phyloP scores from a whole-genome alignment of 1,140 invertebrate species.

The Battus philenor region DNA sequence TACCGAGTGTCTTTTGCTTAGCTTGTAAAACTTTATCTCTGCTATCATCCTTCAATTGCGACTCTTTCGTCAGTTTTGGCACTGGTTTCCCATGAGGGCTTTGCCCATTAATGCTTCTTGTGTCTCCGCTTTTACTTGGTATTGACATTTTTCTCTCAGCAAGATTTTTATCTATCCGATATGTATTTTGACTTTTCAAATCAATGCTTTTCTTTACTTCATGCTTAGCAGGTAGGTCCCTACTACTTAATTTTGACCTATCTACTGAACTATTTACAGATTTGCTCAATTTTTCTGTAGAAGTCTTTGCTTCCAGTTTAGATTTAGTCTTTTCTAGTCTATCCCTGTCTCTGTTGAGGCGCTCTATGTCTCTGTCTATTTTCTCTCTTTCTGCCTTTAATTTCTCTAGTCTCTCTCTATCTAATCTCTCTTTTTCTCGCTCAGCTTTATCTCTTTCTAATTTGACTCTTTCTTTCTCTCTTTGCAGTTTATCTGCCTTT shows the following conservation, averaged over 20 bases:
- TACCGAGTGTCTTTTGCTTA: conserved; percentile 31
- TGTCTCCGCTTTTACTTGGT: conserved; percentile 27
- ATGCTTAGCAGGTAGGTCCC: conserved; percentile 29
- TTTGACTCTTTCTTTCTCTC: conserved; percentile 39
- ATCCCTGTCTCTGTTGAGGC: conserved; percentile 52
- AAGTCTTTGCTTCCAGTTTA: conserved; percentile 42
- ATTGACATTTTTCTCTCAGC: conserved; percentile 41
- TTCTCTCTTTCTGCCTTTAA: conserved; percentile 59
- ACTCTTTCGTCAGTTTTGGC: conserved; percentile 42
- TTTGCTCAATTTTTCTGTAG: conserved; percentile 40
- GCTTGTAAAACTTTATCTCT: conserved; percentile 35
- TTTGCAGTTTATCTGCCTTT: conserved; percentile 32
- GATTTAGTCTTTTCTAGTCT: conserved; percentile 57
- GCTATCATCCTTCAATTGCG: conserved; percentile 25
- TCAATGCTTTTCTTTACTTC: conserved; percentile 60
- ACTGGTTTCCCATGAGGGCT: conserved; percentile 47
- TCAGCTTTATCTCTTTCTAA: conserved; percentile 41
- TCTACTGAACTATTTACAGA: conserved; percentile 35
- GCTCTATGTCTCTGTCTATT: conserved; percentile 59
- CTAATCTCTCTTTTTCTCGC: conserved; percentile 38
- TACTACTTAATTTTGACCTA: conserved; percentile 41
- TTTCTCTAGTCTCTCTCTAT: conserved; percentile 54
- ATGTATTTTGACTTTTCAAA: conserved; percentile 64
- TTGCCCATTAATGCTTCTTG: conserved; percentile 43
- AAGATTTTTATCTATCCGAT: conserved; percentile 66